A percentile compares a stretch with the other conserved stretches of the same genome.
phyloP scores from a whole-genome alignment of 2,797 vertebrate species.

The Peromyscus attwateri region DNA sequence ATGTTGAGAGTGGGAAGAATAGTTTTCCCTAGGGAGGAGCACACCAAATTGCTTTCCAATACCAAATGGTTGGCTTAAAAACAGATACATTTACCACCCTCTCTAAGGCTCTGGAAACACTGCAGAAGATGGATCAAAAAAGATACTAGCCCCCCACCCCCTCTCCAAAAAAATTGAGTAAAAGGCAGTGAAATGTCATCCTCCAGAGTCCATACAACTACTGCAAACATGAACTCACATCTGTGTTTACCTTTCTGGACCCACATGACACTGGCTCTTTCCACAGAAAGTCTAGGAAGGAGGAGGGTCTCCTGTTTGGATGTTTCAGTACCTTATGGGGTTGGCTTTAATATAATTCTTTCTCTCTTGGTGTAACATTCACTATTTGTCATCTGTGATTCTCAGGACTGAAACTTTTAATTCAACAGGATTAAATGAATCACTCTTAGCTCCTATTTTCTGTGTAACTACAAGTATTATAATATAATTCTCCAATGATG shows the following conservation, averaged over 20 bases:
- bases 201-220: neutral
- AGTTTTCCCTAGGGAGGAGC: neutral
- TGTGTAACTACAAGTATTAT: neutral
- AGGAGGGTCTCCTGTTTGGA: no score
- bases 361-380: neutral
- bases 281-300: neutral
- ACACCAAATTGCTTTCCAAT: neutral
- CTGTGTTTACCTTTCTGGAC: neutral
- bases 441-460: constrained; percentile 41
- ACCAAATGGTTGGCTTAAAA: neutral
- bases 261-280: neutral
- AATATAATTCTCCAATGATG: neutral
- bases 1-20: no score
- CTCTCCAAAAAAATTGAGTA: neutral
- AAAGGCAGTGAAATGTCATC: neutral
- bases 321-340: neutral
- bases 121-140: neutral
- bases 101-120: neutral
- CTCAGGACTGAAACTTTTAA: neutral
- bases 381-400: constrained; percentile 44
- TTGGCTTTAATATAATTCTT: neutral
- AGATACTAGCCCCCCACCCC: no score
- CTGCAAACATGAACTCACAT: neutral
- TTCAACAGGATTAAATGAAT: neutral
- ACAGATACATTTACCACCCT: no score